phyloP scores from a whole-genome alignment of 1,140 invertebrate species.

The Meloidogyne exigua region DNA sequence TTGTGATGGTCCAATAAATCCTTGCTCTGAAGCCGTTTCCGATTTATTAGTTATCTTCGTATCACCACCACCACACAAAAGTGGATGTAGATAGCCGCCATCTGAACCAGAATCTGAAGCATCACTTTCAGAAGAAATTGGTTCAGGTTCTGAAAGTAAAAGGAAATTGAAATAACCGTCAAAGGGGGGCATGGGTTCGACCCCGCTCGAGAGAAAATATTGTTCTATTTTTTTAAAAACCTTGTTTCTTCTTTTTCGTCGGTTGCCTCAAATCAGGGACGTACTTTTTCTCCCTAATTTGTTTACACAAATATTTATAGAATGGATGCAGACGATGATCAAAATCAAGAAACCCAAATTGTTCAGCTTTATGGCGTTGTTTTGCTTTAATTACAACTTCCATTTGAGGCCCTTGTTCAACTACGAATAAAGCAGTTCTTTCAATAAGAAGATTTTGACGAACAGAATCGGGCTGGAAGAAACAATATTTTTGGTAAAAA shows the following conservation, averaged over 20 bases:
- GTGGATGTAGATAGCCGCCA: slow-evolving; percentile 22
- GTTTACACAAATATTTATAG: slow-evolving; percentile 66
- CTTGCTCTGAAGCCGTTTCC: not conserved
- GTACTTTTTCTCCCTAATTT: slow-evolving; percentile 80
- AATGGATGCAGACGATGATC: slow-evolving; percentile 81
- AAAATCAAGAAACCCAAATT: slow-evolving; percentile 88
- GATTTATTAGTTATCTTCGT: not conserved
- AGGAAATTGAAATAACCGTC: too few relatives aligned
- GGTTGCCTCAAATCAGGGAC: slow-evolving; percentile 55
- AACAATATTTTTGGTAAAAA: not conserved
- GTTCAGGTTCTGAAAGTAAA: not conserved
- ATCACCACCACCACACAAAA: slow-evolving; percentile 5
- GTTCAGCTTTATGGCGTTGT: slow-evolving; percentile 80
- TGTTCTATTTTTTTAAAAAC: not conserved
- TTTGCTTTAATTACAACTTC: slow-evolving; percentile 96
- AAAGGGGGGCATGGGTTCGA: slow-evolving; percentile 21
- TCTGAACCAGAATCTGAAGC: slow-evolving; percentile 5
- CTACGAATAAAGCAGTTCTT: slow-evolving; percentile 91
- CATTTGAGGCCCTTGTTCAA: slow-evolving; percentile 89
- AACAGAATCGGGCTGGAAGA: slow-evolving; percentile 78
- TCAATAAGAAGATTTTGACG: slow-evolving; percentile 91
- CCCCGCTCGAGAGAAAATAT: too few relatives aligned
- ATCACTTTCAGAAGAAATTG: slow-evolving; percentile 13
- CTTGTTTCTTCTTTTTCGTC: slow-evolving; percentile 8
- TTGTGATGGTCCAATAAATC: slow-evolving; percentile 13